These are phyloP conservation scores for fruit fly (Drosophila melanogaster) DNA, from an alignment of 1,140 invertebrate species.

Conservation along the genomic window DNA sequence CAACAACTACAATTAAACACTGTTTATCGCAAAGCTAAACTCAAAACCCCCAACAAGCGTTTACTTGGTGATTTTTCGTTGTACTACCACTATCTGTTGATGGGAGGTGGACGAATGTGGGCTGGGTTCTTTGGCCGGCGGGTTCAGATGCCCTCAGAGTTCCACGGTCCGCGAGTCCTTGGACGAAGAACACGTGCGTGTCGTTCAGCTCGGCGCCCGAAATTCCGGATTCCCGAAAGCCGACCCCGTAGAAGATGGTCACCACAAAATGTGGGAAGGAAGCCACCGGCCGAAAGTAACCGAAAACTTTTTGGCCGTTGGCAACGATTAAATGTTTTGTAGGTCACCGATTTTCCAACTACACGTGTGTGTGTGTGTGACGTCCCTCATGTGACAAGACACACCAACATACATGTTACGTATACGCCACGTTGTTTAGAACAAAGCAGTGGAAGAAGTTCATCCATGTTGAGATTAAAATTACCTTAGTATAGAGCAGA, in stretches of 20 bases:
- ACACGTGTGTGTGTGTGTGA: background rate
- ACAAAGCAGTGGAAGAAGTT: too few relatives aligned
- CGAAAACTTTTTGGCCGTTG: slow-evolving; percentile 43
- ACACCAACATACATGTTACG: background rate
- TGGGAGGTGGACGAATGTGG: background rate
- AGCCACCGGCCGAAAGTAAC: slow-evolving; percentile 8
- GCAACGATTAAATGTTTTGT: slow-evolving; percentile 65
- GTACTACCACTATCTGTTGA: background rate
- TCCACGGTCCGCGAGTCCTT: slow-evolving; percentile 19
- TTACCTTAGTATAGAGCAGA: too few relatives aligned
- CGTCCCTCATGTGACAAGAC: background rate
- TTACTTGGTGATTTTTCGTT: background rate
- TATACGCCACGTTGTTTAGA: background rate
- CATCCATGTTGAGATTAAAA: too few relatives aligned
- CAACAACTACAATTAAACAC: slow-evolving; percentile 41
- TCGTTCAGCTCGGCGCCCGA: slow-evolving; percentile 22
- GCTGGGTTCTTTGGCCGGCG: slow-evolving; percentile 7
- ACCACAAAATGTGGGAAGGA: background rate
- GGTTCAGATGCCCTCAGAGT: slow-evolving; percentile 7
- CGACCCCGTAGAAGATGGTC: background rate
- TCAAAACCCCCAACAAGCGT: background rate
- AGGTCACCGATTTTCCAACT: slow-evolving; percentile 62
- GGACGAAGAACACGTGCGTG: slow-evolving; percentile 39
- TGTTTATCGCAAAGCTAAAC: slow-evolving; percentile 33
- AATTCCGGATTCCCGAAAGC: slow-evolving; percentile 7